phyloP scores from a whole-genome alignment of 1,140 invertebrate genomes.

The Sitophilus oryzae region DNA sequence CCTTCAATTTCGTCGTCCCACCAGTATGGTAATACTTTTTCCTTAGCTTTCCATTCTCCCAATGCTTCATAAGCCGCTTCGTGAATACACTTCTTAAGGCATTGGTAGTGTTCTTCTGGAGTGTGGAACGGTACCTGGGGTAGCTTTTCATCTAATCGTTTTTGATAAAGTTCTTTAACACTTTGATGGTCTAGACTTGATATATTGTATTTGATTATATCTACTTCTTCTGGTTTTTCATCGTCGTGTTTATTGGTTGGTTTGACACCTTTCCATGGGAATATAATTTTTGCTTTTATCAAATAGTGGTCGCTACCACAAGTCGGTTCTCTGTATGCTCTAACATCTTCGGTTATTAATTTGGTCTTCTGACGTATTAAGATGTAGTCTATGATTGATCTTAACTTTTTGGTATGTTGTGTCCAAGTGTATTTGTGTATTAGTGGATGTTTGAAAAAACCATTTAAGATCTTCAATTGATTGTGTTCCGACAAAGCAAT shows the following conservation, averaged over 20 bases:
- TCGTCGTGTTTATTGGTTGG: no score
- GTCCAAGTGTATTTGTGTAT: slow-evolving; percentile 20
- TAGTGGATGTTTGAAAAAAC: slow-evolving; percentile 11
- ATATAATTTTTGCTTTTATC: not conserved
- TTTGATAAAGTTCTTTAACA: no score
- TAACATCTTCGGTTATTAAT: not conserved
- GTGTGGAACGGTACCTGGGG: no score
- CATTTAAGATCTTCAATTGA: no score
- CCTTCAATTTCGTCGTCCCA: not conserved
- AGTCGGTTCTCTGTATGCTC: not conserved
- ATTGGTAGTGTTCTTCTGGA: no score
- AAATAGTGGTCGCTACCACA: no score
- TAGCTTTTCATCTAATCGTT: no score
- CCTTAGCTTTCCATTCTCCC: not conserved
- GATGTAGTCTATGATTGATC: not conserved
- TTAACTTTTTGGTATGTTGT: not conserved
- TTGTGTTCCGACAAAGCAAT: no score
- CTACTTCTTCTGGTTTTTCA: not conserved
- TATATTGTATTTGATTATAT: no score
- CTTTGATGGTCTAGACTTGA: no score
- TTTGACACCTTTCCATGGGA: not conserved
- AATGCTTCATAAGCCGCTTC: not conserved
- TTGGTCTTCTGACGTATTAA: not conserved
- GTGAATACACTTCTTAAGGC: not conserved
- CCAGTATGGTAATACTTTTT: not conserved